A percentile compares a stretch with the other conserved stretches of the same genome.
phyloP scores from a whole-genome alignment of 2,797 vertebrate genomes.

The Cephalopachus bancanus region DNA sequence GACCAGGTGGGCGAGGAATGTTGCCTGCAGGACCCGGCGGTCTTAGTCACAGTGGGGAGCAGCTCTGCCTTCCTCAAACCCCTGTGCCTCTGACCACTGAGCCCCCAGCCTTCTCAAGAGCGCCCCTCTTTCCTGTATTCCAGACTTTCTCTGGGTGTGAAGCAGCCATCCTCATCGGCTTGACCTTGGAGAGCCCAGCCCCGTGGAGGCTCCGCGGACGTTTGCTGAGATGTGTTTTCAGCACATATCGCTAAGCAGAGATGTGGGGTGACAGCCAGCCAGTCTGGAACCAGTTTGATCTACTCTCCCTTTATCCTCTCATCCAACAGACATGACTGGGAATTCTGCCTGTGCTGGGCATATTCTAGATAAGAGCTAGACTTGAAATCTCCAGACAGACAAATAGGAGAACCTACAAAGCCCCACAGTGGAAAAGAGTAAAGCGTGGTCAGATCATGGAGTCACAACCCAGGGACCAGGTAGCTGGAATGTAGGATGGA shows the following conservation, averaged over 20 bases:
- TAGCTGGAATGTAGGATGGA: background rate
- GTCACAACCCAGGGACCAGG: no score
- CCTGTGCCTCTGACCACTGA: background rate
- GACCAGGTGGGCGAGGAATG: background rate
- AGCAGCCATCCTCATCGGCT: background rate
- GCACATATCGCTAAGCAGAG: background rate
- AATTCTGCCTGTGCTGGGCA: background rate
- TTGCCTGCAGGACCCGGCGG: background rate
- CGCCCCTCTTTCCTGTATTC: background rate
- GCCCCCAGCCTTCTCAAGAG: background rate
- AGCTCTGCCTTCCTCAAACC: background rate
- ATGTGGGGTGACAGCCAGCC: background rate
- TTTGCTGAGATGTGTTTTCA: background rate
- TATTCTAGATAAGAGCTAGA: background rate
- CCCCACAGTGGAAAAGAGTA: background rate
- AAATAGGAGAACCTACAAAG: background rate
- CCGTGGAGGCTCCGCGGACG: background rate
- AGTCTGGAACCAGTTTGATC: background rate
- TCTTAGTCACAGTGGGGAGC: background rate
- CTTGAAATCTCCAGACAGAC: background rate
- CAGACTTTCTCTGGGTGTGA: background rate
- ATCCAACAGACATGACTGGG: background rate
- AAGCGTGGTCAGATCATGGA: rapidly evolving
- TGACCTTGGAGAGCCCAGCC: background rate
- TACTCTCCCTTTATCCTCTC: background rate